Evolutionary conservation across 2,113 vertebrate genomes (phyloP).

Genomic region (Mixornis gularis): DNA sequence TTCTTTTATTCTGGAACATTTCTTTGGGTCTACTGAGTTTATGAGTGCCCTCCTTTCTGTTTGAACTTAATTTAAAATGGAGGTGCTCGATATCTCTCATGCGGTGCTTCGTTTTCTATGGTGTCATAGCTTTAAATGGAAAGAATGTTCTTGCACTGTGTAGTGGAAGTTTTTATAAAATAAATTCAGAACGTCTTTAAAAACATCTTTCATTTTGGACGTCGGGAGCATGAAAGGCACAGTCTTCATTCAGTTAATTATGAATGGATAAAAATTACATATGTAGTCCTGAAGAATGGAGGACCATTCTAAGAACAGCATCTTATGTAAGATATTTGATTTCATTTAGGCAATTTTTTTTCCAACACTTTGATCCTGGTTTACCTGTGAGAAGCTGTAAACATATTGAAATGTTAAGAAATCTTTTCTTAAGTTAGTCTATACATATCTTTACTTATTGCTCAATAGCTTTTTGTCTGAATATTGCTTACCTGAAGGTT

Average conservation of each 20-base stretch:
- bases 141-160: not conserved
- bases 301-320: not conserved
- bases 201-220: not conserved
- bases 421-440: not conserved
- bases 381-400: not conserved
- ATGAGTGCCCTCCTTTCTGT: not conserved
- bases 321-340: not conserved
- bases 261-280: not conserved
- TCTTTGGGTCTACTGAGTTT: constrained; percentile 10
- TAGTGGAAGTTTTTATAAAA: not conserved
- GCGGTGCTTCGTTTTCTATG: not conserved
- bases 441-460: not conserved
- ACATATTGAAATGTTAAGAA: not conserved
- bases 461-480: not conserved
- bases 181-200: not conserved
- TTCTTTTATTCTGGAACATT: not conserved
- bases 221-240: not conserved
- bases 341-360: not conserved
- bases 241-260: not conserved
- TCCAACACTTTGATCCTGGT: not conserved
- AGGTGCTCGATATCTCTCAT: not conserved
- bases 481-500: not conserved
- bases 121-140: not conserved
- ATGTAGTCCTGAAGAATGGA: not conserved
- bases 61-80: not conserved